These are phyloP conservation scores for Andrena fulva DNA, from an alignment of 2,888 invertebrate genomes.

Conservation along the genomic window DNA sequence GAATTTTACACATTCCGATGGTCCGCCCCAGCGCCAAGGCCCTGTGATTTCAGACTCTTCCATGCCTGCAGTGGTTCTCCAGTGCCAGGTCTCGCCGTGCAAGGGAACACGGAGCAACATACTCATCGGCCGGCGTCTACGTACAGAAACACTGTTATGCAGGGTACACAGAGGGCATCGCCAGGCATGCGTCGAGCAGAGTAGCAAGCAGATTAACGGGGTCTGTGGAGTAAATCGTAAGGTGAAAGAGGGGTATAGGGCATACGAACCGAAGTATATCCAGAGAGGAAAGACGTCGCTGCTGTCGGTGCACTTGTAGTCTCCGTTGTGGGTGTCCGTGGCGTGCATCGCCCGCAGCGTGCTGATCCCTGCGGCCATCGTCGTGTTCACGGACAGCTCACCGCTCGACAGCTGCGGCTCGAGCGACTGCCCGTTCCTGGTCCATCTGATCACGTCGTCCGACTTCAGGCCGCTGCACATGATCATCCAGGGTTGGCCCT, in stretches of 20 bases:
- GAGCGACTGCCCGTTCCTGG: slow-evolving; percentile 78
- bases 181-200: not conserved
- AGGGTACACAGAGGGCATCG: slow-evolving; percentile 1
- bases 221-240: not conserved
- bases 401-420: slow-evolving; percentile 76
- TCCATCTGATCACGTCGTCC: slow-evolving; percentile 78
- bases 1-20: too few relatives aligned
- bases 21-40: not conserved
- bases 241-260: slow-evolving; percentile 19
- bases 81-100: not conserved
- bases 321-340: slow-evolving; percentile 78
- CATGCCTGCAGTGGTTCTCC: not conserved
- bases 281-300: slow-evolving; percentile 75
- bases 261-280: slow-evolving; percentile 80
- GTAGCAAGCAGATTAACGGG: not conserved
- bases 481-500: slow-evolving; percentile 80
- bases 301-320: slow-evolving; percentile 79
- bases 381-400: slow-evolving; percentile 69
- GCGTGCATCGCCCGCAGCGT: slow-evolving; percentile 70
- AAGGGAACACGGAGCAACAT: not conserved
- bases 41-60: not conserved
- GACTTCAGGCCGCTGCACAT: slow-evolving; percentile 75
- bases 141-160: slow-evolving; percentile 1
- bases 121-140: not conserved
- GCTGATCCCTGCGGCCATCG: slow-evolving; percentile 64